Percentiles rank a stretch among this genome's conserved stretches.
Conservation (phyloP, 92 coral and sea anemone genomes). For the Porites cylindrica region DNA sequence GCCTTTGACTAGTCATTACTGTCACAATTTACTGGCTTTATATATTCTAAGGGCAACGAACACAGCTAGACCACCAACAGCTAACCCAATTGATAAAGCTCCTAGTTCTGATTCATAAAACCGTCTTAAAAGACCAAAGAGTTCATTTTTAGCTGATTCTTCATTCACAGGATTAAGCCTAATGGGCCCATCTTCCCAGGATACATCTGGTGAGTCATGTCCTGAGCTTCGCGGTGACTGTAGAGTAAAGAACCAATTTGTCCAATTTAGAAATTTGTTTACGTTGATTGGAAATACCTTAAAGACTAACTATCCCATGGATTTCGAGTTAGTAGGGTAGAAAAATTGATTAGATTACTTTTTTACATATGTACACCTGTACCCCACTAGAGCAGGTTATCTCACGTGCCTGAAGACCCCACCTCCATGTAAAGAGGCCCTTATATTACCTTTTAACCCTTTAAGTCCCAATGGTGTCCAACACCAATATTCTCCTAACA, state of each 20-base stretch:
- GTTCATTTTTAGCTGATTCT: constrained; percentile 3
- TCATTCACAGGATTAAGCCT: neutral
- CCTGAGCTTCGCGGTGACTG: constrained; percentile 4
- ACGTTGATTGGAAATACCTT: too few species aligned
- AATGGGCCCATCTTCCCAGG: constrained; percentile 11
- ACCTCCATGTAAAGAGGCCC: too few species aligned
- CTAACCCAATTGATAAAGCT: constrained; percentile 78
- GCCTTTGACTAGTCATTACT: neutral
- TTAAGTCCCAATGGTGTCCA: too few species aligned
- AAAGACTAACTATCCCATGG: too few species aligned
- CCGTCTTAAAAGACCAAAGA: neutral
- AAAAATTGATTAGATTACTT: too few species aligned
- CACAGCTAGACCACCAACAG: constrained; percentile 81
- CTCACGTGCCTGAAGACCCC: too few species aligned
- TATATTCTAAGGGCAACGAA: constrained; percentile 71
- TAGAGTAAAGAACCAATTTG: neutral
- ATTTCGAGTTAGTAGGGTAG: too few species aligned
- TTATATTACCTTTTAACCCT: too few species aligned
- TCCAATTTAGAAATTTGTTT: neutral
- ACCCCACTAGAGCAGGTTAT: too few species aligned
- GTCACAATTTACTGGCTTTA: constrained; percentile 42
- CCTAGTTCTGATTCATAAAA: constrained; percentile 78
- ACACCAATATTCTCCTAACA: too few species aligned
- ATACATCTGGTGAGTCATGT: constrained; percentile 5
- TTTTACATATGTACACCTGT: too few species aligned